Base-by-base conservation (phyloP, 2,888 invertebrate species). In the Homarus gammarus region DNA sequence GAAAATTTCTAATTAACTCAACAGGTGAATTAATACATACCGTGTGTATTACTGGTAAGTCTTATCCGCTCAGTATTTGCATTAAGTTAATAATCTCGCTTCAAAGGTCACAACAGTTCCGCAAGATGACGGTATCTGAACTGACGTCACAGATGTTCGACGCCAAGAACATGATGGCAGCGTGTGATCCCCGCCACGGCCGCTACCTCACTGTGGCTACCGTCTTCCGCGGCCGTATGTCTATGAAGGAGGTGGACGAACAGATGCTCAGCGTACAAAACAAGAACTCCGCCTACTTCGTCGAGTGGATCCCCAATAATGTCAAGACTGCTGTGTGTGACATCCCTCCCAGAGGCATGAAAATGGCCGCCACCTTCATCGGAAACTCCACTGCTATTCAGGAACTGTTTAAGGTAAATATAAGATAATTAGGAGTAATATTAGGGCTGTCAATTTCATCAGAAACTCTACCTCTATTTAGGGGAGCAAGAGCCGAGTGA, bases 301-400 rank as follows among this genome's bases (percentile, higher is more conserved):
- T 97, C 51, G 97, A 97, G 95, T 97, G 98, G 98, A 98, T 98
- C 94, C 98, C 98, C 78, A 97, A 98, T 95, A 98, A 98, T 94
- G 97, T 98, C 85, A 98, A 98, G 95, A 97, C 97, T n/a, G 98
- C 98, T 93, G 97, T 98, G 92, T 98, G 98, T 94, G 98, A 98
- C 94, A 98, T 98, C 93, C 98, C 97, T 92, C 97, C 97, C 27
- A 95, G 97, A 92, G 98, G 98, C 87, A 95, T 98, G 87, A 98
- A 97, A 94, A 98, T 98, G 98, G 96, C 98, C 1, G 97, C 98
- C 93, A 98, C 98, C 77, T 98, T 98, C 95, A 97, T 98, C 94
- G 98, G 98, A 92, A 98, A 98, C 95, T 96, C 97, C 40, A 98
- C 98, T 92, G 97, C 98, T 93, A 98, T 98, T 94, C 97, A 98